Base-by-base conservation (phyloP, 2,797 vertebrate genomes). In the Falco naumanni region DNA sequence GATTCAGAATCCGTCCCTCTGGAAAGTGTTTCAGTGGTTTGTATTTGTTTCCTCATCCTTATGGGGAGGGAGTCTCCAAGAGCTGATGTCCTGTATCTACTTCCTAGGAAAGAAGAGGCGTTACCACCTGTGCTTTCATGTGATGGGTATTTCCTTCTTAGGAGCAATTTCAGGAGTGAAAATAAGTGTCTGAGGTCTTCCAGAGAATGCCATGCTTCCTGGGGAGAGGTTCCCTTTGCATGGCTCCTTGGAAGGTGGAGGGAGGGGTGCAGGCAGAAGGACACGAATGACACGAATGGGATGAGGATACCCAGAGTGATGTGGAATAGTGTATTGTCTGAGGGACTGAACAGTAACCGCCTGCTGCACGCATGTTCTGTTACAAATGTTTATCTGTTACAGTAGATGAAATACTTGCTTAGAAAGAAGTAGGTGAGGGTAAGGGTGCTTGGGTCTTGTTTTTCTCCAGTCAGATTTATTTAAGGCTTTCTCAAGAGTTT, bases 1-100 rank as follows among this genome's bases (percentile, higher is more conserved):
- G 96, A 98, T 99, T 94, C 98, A 98, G 94, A 99, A 99, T 96
- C 97, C 96, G 70, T 85, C 97, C n/a, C 98, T 99, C 11, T 98
- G 98, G 99, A 97, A 98, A 57, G 78, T 97, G 61, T 99, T 98
- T 97, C 98, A 99, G 93, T 98, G 98, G 99, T 99, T 95, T 21
- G 99, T 98, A 93, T 84, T 75, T 82, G 39, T 85, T 87, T 90
- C 37, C n/a, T 83, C 53, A 20, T 54, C 25, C 11, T 43, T 66
- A 37, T 2, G 13, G 33, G 56, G 21, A 70, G 34, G 54, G 54
- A 77, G 31, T 29, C 57, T 85, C 26, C 72, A 29, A 61, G 59
- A 70, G 29, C 60, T 69, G 4, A 14, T 65, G 54, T 94, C 68
- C 48, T 37, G 5, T 61, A 9, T 29, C 34, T 74, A 0, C 61